These are phyloP conservation scores for Drosophila paranaensis DNA, from an alignment of 2,888 invertebrate genomes.

Conservation along the genomic window DNA sequence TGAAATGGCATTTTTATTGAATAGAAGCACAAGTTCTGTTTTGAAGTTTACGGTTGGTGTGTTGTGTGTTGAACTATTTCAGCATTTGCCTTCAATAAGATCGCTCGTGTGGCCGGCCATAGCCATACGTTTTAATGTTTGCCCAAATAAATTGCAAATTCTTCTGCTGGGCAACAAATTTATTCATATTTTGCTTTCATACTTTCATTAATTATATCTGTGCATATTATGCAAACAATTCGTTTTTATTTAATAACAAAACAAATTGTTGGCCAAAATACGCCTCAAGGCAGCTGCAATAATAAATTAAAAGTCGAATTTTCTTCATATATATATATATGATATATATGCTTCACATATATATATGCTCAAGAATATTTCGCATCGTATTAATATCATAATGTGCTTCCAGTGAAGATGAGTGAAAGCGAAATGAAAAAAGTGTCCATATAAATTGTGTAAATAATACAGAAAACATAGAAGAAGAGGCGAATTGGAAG, in stretches of 20 bases:
- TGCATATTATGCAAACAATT: conserved; percentile 25
- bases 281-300: conserved; percentile 69
- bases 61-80: background rate
- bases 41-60: conserved; percentile 13
- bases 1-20: conserved; percentile 15
- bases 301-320: conserved; percentile 58
- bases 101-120: background rate
- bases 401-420: conserved; percentile 63
- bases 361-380: conserved; percentile 31
- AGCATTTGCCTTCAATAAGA: background rate
- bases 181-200: conserved; percentile 20
- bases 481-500: conserved; percentile 20
- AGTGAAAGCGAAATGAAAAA: conserved; percentile 45
- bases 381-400: conserved; percentile 52
- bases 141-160: conserved; percentile 47
- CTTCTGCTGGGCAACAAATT: conserved; percentile 16
- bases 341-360: conserved; percentile 4
- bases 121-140: conserved; percentile 31
- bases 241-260: conserved; percentile 22
- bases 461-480: conserved; percentile 37
- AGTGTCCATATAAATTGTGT: conserved; percentile 48
- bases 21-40: conserved; percentile 2
- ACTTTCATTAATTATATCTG: conserved; percentile 43
- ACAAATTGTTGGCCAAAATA: conserved; percentile 45
- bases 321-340: conserved; percentile 1